Base-by-base conservation (phyloP, 2,113 vertebrate species). In the Salvelinus fontinalis region DNA sequence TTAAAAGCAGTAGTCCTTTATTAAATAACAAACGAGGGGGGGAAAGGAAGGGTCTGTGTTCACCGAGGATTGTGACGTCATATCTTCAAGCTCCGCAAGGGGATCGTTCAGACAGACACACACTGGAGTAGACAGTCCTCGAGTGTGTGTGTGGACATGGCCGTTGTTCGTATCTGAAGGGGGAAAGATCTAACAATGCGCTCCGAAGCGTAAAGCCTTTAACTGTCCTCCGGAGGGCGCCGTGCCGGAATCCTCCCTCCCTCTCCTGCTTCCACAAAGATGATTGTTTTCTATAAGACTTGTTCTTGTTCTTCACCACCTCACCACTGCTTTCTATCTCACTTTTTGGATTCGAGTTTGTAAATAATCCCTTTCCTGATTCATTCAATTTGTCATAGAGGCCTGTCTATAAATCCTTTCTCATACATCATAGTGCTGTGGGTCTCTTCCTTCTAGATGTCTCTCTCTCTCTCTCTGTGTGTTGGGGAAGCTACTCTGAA, bases 321-420 rank as follows among this genome's bases (percentile, higher is more conserved):
- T 87, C 2, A 74, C 90, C 84, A 85, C 88, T 80, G 75, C 80
- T 89, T 89, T 89, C 87, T 87, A 83, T 90, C 84, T 87, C 85
- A 91, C 91, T 90, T 90, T 90, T 76, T 90, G 68, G 87, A 90
- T 90, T 93, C 86, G 83, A 86, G 68, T 90, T 92, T 95, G 90
- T 95, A 93, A 92, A 88, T 84, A 93, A 81, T 73, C 77, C 84
- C 78, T 83, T 82, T 86, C 88, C 84, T 88, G 92, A 92, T 93
- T 93, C 93, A 93, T 95, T 95, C 94, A 93, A 92, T 91, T 93
- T 95, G 92, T 95, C 93, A 27, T 93, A 91, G 95, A 95, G 95
- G 95, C 95, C 93, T 90, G 93, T 93, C 93, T 95, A 96, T 95
- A 95, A 95, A 95, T 51, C 29, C 87, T 93, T 44, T 92, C 91